A percentile compares a stretch with the other conserved stretches of the same genome.
phyloP scores from a whole-genome alignment of 2,797 vertebrate species.

The Galagoides demidoff region DNA sequence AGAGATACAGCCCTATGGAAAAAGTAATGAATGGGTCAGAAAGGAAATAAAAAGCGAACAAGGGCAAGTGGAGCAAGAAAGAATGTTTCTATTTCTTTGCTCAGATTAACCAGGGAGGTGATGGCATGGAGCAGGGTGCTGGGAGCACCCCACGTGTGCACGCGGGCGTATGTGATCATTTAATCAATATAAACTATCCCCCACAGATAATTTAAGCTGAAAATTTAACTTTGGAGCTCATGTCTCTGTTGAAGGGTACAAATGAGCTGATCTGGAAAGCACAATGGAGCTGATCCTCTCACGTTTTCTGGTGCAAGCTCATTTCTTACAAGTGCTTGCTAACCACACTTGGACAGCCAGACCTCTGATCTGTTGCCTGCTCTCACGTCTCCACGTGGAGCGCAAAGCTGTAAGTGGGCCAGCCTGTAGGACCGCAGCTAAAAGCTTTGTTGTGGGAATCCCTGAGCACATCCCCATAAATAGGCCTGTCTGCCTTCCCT shows the following conservation, averaged over 20 bases:
- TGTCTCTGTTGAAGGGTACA: conserved; percentile 3
- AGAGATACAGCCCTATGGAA: neutral
- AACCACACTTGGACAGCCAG: conserved; percentile 48
- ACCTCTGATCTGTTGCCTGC: neutral
- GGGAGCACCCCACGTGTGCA: no score
- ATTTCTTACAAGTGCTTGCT: conserved; percentile 61
- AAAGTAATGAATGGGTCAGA: neutral
- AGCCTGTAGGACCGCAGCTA: conserved; percentile 27
- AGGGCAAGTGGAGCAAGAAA: neutral
- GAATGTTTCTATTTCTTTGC: neutral
- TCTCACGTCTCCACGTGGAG: neutral
- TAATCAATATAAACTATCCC: conserved; percentile 57
- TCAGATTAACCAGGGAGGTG: neutral
- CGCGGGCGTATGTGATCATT: neutral
- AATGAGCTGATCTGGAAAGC: conserved; percentile 14
- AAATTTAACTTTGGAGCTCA: conserved; percentile 18
- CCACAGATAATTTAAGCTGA: neutral
- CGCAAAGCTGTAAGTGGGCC: conserved; percentile 60
- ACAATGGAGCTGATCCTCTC: conserved; percentile 64
- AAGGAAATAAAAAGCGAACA: neutral
- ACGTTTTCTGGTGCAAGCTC: conserved; percentile 57
- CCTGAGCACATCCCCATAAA: conserved; percentile 71
- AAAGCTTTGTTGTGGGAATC: conserved; percentile 76
- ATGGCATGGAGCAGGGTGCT: neutral
- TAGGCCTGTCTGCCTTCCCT: conserved; percentile 48